Conservation (phyloP, 2,888 invertebrate species). For the Epinotia demarniana region DNA sequence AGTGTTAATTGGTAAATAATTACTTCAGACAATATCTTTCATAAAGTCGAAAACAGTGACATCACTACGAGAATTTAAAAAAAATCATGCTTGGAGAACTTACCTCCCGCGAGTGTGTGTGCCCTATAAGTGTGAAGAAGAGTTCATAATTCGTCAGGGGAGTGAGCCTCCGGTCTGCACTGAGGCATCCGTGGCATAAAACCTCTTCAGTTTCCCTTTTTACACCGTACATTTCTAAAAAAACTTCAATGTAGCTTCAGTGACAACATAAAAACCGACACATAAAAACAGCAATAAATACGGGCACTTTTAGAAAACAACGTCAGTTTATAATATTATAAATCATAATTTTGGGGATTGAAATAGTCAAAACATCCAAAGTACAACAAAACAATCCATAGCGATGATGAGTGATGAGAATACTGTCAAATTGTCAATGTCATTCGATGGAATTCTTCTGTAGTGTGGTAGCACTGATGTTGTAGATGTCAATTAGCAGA, state of each 20-base stretch:
- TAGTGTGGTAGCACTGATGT: constrained; percentile 3
- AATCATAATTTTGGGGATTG: not conserved
- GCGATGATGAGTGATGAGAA: not conserved
- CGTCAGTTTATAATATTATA: not conserved
- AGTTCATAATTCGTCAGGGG: constrained; percentile 39
- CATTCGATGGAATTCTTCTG: not conserved
- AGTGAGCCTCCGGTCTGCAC: constrained; percentile 41
- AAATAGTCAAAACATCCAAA: not conserved
- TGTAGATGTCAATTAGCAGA: not conserved
- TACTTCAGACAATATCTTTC: not conserved
- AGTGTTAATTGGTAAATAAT: too few relatives aligned
- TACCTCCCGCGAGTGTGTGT: constrained; percentile 29
- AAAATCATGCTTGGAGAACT: not conserved
- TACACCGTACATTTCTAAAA: constrained; percentile 26
- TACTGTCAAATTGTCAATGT: constrained; percentile 6
- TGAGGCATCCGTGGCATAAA: constrained; percentile 47
- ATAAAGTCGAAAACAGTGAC: not conserved
- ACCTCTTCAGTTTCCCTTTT: constrained; percentile 1
- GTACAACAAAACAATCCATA: not conserved
- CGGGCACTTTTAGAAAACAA: not conserved
- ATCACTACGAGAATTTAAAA: not conserved
- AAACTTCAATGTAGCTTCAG: not conserved
- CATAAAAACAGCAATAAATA: not conserved
- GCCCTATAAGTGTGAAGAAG: constrained; percentile 35
- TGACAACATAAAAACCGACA: not conserved